Conservation (phyloP, 2,797 vertebrate species). For the Gephyroberyx darwinii region DNA sequence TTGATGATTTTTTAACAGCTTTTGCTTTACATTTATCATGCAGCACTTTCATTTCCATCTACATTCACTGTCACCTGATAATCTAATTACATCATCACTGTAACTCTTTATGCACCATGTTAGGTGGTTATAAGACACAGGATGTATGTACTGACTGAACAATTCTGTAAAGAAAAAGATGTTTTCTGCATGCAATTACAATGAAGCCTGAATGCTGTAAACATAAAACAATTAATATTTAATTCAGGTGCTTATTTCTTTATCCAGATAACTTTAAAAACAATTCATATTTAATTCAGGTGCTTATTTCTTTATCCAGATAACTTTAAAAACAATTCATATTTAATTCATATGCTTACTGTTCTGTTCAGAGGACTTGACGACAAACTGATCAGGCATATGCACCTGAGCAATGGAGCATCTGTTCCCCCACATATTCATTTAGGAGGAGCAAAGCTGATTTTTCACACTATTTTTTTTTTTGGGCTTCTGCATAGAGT, state of each 20-base stretch:
- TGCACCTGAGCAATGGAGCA: not conserved
- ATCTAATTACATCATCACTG: not conserved
- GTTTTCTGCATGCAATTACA: constrained; percentile 30
- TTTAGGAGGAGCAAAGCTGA: constrained; percentile 15
- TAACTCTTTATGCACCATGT: not conserved
- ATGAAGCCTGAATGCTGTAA: constrained; percentile 24
- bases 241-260: constrained; percentile 29
- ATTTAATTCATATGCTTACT: constrained; percentile 42
- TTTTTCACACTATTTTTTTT: constrained; percentile 4
- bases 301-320: constrained; percentile 22
- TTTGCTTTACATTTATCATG: not conserved
- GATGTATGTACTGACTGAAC: constrained; percentile 20
- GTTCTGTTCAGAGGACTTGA: constrained; percentile 8
- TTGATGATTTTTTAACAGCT: not conserved
- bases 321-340: constrained; percentile 32
- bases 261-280: constrained; percentile 19
- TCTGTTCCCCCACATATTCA: constrained; percentile 4
- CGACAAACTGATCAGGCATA: not conserved
- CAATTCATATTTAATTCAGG: constrained; percentile 47
- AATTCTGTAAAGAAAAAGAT: constrained; percentile 30
- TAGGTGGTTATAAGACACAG: constrained; percentile 1
- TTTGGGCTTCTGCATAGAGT: not conserved
- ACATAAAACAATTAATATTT: constrained; percentile 23
- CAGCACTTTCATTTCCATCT: not conserved
- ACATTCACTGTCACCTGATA: not conserved